Conservation (phyloP, 1,140 invertebrate genomes). For the Drosophila sp. region DNA sequence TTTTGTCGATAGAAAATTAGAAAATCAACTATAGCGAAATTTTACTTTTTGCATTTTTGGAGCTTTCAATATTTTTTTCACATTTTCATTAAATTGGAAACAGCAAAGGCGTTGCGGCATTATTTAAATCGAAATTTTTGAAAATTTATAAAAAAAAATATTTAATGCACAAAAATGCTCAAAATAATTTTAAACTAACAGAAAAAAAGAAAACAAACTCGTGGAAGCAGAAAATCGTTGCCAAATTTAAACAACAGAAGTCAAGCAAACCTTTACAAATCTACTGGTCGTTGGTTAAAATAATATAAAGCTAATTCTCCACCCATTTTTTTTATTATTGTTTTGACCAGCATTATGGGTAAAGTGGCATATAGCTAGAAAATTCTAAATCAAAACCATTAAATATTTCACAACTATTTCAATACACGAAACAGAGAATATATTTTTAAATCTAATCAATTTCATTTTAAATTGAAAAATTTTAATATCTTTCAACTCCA, state of each 20-base stretch:
- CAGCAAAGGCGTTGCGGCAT: constrained; percentile 68
- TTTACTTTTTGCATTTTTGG: constrained; percentile 60
- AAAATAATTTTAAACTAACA: constrained; percentile 16
- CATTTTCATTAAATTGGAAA: constrained; percentile 64
- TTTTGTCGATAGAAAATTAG: constrained; percentile 36
- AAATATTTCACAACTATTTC: not conserved
- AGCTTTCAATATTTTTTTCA: constrained; percentile 76
- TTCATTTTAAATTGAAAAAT: not conserved
- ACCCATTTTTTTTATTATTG: not conserved
- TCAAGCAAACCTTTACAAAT: constrained; percentile 6
- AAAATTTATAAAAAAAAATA: constrained; percentile 71
- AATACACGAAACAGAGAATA: not conserved
- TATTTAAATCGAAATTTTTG: constrained; percentile 61
- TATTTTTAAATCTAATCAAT: too few species aligned
- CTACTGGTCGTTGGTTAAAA: constrained; percentile 27
- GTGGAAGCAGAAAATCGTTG: constrained; percentile 50
- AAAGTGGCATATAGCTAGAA: constrained; percentile 1
- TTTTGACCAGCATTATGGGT: constrained; percentile 1
- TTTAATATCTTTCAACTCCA: too few species aligned
- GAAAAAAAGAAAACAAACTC: constrained; percentile 7
- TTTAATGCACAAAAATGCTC: constrained; percentile 72
- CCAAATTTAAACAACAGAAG: constrained; percentile 9
- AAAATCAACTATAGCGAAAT: constrained; percentile 27
- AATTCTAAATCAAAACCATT: too few species aligned
- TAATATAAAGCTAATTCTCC: not conserved